A percentile compares a stretch with the other conserved stretches of the same genome.
These are phyloP conservation scores for Phenganax subtilis DNA, from an alignment of 92 coral and sea anemone genomes.

Conservation along the genomic window DNA sequence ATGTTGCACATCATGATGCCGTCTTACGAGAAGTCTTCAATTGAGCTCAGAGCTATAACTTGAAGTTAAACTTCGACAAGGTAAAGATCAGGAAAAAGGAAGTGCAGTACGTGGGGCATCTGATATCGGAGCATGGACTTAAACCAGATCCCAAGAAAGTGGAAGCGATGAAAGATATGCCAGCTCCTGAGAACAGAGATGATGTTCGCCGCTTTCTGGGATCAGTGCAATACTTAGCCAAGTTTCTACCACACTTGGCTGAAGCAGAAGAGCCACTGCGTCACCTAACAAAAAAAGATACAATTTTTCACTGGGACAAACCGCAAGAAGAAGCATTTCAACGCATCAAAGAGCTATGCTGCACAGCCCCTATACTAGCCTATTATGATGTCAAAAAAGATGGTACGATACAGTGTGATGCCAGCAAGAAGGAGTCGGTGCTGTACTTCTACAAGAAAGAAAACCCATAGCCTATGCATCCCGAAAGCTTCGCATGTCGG, in stretches of 20 bases:
- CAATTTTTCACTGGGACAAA: slow-evolving; percentile 47
- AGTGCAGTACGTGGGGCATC: slow-evolving; percentile 54
- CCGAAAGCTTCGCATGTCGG: slow-evolving; percentile 37
- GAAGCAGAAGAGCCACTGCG: slow-evolving; percentile 50
- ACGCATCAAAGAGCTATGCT: slow-evolving; percentile 43
- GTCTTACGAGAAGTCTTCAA: slow-evolving; percentile 37
- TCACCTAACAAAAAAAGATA: slow-evolving; percentile 47
- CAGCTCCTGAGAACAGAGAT: slow-evolving; percentile 45
- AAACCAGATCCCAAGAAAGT: slow-evolving; percentile 57
- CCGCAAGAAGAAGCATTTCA: slow-evolving; percentile 49
- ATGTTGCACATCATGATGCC: slow-evolving; percentile 46
- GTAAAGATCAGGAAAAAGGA: slow-evolving; percentile 46
- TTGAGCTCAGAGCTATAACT: too few species aligned
- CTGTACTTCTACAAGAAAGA: slow-evolving; percentile 43
- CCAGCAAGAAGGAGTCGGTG: slow-evolving; percentile 54
- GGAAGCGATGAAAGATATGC: slow-evolving; percentile 49
- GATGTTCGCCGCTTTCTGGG: slow-evolving; percentile 46
- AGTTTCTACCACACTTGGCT: slow-evolving; percentile 44
- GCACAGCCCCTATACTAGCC: slow-evolving; percentile 52
- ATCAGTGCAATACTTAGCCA: slow-evolving; percentile 42
- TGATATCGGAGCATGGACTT: slow-evolving; percentile 47
- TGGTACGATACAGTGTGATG: slow-evolving; percentile 51
- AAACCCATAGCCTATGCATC: slow-evolving; percentile 32
- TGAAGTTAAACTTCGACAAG: slow-evolving; percentile 43
- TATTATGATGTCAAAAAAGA: slow-evolving; percentile 53